A percentile compares a stretch with the other conserved stretches of the same genome.
phyloP scores from a whole-genome alignment of 2,113 vertebrate genomes.

The Grammomys surdaster region DNA sequence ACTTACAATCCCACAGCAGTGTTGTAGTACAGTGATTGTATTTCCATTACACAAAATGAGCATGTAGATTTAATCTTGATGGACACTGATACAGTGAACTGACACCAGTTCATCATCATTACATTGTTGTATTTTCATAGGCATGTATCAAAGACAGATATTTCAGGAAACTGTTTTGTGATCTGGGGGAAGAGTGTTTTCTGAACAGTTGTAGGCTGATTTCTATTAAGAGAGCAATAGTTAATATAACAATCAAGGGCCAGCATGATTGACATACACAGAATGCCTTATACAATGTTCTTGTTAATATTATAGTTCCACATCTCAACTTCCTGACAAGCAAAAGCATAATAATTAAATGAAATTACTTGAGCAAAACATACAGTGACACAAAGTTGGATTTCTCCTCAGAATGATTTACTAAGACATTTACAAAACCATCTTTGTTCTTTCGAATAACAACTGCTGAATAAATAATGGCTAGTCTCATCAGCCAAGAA shows the following conservation, averaged over 20 bases:
- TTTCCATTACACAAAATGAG: conserved; percentile 73
- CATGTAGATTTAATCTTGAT: conserved; percentile 74
- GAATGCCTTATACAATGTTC: conserved; percentile 39
- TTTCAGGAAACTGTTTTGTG: conserved; percentile 50
- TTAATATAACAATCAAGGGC: conserved; percentile 28
- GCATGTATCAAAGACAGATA: conserved; percentile 55
- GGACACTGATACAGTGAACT: conserved; percentile 63
- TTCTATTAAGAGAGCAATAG: conserved; percentile 55
- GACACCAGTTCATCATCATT: conserved; percentile 73
- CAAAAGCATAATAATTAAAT: conserved; percentile 71
- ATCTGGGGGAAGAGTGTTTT: neutral
- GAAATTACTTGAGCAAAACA: conserved; percentile 65
- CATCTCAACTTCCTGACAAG: conserved; percentile 55
- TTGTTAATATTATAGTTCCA: conserved; percentile 58
- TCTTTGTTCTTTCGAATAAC: conserved; percentile 60
- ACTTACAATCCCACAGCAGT: conserved; percentile 53
- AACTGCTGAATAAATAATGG: neutral
- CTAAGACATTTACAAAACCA: conserved; percentile 64
- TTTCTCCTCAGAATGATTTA: conserved; percentile 43
- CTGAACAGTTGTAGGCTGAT: conserved; percentile 25
- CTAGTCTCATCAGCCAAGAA: neutral
- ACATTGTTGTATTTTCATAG: conserved; percentile 48
- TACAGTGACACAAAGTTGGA: conserved; percentile 38
- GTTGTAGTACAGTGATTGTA: conserved; percentile 67
- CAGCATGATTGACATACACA: neutral